These are phyloP conservation scores for Epinotia nisella DNA, from an alignment of 2,888 invertebrate species.

Conservation along the genomic window DNA sequence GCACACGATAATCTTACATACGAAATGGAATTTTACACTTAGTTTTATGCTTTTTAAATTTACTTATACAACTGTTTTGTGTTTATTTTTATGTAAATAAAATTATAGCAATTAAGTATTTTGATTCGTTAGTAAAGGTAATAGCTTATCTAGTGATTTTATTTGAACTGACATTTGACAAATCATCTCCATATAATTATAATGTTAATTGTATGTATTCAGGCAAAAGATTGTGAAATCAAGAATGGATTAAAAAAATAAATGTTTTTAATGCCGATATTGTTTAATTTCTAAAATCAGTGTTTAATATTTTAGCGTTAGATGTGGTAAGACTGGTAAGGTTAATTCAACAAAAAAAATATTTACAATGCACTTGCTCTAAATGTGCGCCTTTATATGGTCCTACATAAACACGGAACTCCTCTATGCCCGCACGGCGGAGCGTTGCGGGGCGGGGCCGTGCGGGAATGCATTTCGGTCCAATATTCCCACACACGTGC, in stretches of 20 bases:
- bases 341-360: too few relatives aligned
- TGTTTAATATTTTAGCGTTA: too few relatives aligned
- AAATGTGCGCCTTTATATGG: too few relatives aligned
- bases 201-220: conserved; percentile 34
- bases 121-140: conserved; percentile 24
- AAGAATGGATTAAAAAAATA: conserved; percentile 40
- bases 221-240: conserved; percentile 39
- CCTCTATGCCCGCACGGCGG: too few relatives aligned
- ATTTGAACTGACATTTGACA: conserved; percentile 31
- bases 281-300: not conserved
- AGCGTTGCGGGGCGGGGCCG: too few relatives aligned
- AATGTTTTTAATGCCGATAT: conserved; percentile 34
- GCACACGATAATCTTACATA: conserved; percentile 14
- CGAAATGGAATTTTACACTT: conserved; percentile 34
- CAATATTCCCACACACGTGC: too few relatives aligned
- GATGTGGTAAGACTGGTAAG: too few relatives aligned
- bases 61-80: conserved; percentile 38
- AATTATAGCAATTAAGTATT: conserved; percentile 41
- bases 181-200: conserved; percentile 27
- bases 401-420: too few relatives aligned
- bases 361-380: too few relatives aligned
- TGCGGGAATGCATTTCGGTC: too few relatives aligned
- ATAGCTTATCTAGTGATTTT: conserved; percentile 37
- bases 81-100: conserved; percentile 43
- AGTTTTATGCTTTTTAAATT: conserved; percentile 30